Conservation (phyloP, 2,888 invertebrate genomes). For the Acronicta leporina region DNA sequence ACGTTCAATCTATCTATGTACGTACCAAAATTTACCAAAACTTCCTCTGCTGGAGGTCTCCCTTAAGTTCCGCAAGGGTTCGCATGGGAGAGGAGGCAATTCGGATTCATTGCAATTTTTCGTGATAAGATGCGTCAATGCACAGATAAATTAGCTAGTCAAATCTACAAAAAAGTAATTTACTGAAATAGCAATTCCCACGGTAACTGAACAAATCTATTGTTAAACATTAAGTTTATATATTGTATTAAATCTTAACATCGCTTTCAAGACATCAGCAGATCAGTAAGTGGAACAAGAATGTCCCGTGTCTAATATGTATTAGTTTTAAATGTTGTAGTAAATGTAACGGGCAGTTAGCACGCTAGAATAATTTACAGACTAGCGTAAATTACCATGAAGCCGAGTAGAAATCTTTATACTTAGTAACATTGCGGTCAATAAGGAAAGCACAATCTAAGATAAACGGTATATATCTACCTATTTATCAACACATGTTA, state of each 20-base stretch:
- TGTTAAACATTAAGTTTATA: slow-evolving; percentile 18
- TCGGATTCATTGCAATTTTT: too few species aligned
- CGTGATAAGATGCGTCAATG: too few species aligned
- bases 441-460: neutral
- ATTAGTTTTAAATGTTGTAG: slow-evolving; percentile 24
- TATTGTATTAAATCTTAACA: slow-evolving; percentile 25
- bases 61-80: too few species aligned
- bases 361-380: slow-evolving; percentile 17
- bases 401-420: slow-evolving; percentile 3
- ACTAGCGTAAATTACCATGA: slow-evolving; percentile 16
- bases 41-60: too few species aligned
- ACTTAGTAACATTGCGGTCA: neutral
- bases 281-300: slow-evolving; percentile 30
- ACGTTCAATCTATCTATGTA: too few species aligned
- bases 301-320: slow-evolving; percentile 39
- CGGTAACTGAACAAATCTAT: neutral
- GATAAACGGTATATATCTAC: too few species aligned
- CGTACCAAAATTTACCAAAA: too few species aligned
- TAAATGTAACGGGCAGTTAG: slow-evolving; percentile 10
- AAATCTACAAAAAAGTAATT: neutral
- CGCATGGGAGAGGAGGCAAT: too few species aligned
- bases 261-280: slow-evolving; percentile 40
- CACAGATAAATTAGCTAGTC: neutral
- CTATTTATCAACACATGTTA: too few species aligned
- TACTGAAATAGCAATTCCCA: neutral